Evolutionary conservation across 64 coral and sea anemone genomes (phyloP).

Genomic region (Catalaphyllia jardinei): DNA sequence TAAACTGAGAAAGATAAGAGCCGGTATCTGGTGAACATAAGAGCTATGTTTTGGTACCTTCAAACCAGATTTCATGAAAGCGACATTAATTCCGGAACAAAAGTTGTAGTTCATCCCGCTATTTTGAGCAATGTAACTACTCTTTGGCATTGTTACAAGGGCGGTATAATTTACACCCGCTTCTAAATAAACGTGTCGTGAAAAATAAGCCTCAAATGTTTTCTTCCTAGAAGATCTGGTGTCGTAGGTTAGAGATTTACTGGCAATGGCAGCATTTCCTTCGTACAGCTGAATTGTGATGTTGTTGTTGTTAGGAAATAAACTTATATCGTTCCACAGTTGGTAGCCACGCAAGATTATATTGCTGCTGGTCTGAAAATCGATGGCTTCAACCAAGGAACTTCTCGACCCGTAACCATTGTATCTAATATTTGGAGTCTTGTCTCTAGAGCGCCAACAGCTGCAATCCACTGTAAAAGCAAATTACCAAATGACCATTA

Average conservation of each 20-base stretch:
- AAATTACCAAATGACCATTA: neutral
- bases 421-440: neutral
- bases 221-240: neutral
- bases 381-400: neutral
- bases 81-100: slow-evolving; percentile 3
- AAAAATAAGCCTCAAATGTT: slow-evolving; percentile 12
- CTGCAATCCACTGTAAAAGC: neutral
- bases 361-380: neutral
- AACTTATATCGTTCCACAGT: neutral
- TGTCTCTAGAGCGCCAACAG: neutral
- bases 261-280: slow-evolving; percentile 3
- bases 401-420: no score
- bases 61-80: neutral
- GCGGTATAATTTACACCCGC: neutral
- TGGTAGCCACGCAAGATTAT: neutral
- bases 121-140: neutral
- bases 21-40: neutral
- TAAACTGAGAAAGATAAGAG: neutral
- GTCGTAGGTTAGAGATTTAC: neutral
- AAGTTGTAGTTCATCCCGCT: neutral
- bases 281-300: slow-evolving; percentile 1
- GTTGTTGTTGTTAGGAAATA: neutral
- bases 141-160: neutral
- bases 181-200: neutral
- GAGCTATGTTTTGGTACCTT: neutral